phyloP scores from a whole-genome alignment of 2,797 vertebrate species.

The Semotilus atromaculatus region DNA sequence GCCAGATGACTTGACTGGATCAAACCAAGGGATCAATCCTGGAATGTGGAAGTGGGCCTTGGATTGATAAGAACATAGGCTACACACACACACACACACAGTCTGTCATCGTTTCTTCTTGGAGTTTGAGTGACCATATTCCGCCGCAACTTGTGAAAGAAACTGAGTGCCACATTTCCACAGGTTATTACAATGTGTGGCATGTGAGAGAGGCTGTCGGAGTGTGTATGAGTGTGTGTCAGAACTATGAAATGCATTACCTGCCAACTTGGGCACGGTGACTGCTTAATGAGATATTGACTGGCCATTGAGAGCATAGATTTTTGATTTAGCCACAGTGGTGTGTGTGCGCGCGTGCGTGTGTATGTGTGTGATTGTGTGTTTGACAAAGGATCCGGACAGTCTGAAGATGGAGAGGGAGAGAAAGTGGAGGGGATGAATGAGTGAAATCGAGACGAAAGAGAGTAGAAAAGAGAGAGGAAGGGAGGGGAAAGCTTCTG shows the following conservation, averaged over 20 bases:
- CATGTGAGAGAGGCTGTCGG: slow-evolving; percentile 58
- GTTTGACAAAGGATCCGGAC: slow-evolving; percentile 2
- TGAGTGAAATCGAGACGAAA: slow-evolving; percentile 20
- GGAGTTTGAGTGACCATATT: slow-evolving; percentile 38
- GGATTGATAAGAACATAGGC: slow-evolving; percentile 18
- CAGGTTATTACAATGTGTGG: slow-evolving; percentile 75
- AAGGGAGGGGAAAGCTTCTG: slow-evolving; percentile 26
- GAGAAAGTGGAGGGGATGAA: slow-evolving; percentile 27
- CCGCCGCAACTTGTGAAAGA: slow-evolving; percentile 63
- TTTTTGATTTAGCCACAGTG: slow-evolving; percentile 80
- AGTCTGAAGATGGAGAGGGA: background rate
- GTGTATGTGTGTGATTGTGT: slow-evolving; percentile 20
- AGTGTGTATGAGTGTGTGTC: slow-evolving; percentile 46
- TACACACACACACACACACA: background rate
- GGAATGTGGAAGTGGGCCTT: slow-evolving; percentile 32
- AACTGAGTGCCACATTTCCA: slow-evolving; percentile 71
- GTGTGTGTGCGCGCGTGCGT: slow-evolving; percentile 63
- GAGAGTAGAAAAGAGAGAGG: slow-evolving; percentile 16
- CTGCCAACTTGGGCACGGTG: slow-evolving; percentile 71
- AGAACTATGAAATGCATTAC: slow-evolving; percentile 70
- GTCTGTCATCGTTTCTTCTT: slow-evolving; percentile 9
- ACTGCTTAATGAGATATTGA: slow-evolving; percentile 86
- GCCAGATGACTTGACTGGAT: slow-evolving; percentile 43
- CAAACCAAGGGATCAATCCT: slow-evolving; percentile 16
- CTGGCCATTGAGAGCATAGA: slow-evolving; percentile 82